Evolutionary conservation across 1,140 invertebrate species (phyloP), one percentile per base, ranked within the genome.

Genomic region (Antheraea mylitta): DNA sequence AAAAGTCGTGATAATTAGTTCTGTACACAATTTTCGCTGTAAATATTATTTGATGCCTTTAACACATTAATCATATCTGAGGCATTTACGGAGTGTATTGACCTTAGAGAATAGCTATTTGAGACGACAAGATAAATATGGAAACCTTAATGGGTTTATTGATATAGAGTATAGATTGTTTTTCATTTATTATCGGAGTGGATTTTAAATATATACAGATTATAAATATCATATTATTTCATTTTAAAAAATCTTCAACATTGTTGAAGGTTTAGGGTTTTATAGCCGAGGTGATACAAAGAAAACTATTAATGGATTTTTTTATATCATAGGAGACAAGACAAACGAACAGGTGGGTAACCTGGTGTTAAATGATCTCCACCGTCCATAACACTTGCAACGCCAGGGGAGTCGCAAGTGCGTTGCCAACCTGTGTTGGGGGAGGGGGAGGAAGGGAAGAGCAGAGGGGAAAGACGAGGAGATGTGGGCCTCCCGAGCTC

Each of bases 51-150:
- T 53, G 45, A 53, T 53, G 16, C 7, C 9, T 53, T 53, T 6
- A 53, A 53, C 45, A 53, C 61, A 63, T 63, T 63, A 63, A 63
- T 63, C 61, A 37, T 63, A 13, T 13, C 45, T 37, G 18, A 63
- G 19, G 30, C 61, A 63, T 63, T 63, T 37, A 22, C 10, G 7
- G n/a, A 36, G 61, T 36, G 36, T n/a, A 37, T 13, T 62, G 36
- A 62, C 61, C 61, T 37, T 11, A 36, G 61, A 37, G 22, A 37
- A 62, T 1, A 62, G 61, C 22, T 37, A 37, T n/a, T 62, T 62
- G 22, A 36, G 22, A 53, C n/a, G 22, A 62, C 37, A 62, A 10
- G 61, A 62, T 62, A 63, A 63, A 36, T 37, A 37, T 63, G 61
- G 22, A n/a, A 61, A 36, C 61, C 61, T 37, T 63, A 63, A 60